Conservation (phyloP, 1,140 invertebrate species). For the Doryteuthis pealeii region DNA sequence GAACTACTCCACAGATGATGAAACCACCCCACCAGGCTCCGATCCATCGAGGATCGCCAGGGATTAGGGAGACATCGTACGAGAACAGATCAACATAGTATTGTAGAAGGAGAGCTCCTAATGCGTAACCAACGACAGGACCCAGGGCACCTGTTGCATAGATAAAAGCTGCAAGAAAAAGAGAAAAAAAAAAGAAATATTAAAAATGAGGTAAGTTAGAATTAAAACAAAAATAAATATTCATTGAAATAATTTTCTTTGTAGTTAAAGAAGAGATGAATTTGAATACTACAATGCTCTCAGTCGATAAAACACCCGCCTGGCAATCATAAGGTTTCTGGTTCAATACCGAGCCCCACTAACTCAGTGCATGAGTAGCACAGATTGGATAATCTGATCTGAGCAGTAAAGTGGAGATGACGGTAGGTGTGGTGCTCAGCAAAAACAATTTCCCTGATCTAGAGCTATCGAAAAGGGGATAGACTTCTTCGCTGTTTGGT, state of each 20-base stretch:
- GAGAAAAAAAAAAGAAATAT: not conserved
- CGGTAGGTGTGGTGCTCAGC: too few species aligned
- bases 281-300: too few species aligned
- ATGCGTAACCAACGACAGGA: slow-evolving; percentile 64
- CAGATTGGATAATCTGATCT: too few species aligned
- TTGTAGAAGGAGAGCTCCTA: slow-evolving; percentile 64
- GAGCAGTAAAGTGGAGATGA: too few species aligned
- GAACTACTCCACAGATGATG: slow-evolving; percentile 55
- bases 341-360: too few species aligned
- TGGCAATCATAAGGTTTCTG: too few species aligned
- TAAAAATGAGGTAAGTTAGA: not conserved
- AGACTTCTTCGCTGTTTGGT: too few species aligned
- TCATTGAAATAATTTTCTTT: not conserved
- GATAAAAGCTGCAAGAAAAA: slow-evolving; percentile 58
- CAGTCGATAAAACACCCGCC: too few species aligned
- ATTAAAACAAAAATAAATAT: not conserved
- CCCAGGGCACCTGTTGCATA: slow-evolving; percentile 66
- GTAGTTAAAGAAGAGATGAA: too few species aligned
- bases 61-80: slow-evolving; percentile 44
- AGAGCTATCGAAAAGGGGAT: too few species aligned
- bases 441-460: too few species aligned
- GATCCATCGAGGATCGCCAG: slow-evolving; percentile 61
- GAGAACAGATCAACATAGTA: slow-evolving; percentile 64
- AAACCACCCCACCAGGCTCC: slow-evolving; percentile 66
- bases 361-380: too few species aligned